Conservation (phyloP, 1,140 invertebrate genomes). For the Druon quercuslanigerum region DNA sequence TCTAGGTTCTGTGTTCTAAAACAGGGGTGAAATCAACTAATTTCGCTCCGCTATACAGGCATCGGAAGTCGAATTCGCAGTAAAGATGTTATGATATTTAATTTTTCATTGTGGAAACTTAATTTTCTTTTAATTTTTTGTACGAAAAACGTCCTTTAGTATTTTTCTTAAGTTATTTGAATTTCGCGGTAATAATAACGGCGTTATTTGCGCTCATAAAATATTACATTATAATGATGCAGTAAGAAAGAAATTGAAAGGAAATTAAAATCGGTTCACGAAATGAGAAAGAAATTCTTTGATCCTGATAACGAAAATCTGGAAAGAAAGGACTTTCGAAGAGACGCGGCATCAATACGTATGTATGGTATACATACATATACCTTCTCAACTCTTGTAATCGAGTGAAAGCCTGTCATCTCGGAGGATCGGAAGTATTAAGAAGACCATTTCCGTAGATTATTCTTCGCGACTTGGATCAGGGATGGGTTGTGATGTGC, state of each 20-base stretch:
- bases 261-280: neutral
- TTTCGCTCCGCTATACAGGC: too few species aligned
- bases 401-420: slow-evolving; percentile 33
- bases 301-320: slow-evolving; percentile 6
- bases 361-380: neutral
- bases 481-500: too few species aligned
- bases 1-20: too few species aligned
- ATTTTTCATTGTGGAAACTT: too few species aligned
- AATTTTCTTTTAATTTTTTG: too few species aligned
- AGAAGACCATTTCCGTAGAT: slow-evolving; percentile 53
- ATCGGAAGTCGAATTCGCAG: too few species aligned
- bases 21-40: too few species aligned
- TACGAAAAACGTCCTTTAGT: too few species aligned
- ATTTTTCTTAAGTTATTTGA: too few species aligned
- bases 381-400: slow-evolving; percentile 13
- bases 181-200: neutral
- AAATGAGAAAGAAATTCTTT: neutral
- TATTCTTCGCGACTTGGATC: slow-evolving; percentile 38
- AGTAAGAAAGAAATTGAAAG: neutral
- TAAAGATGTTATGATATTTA: too few species aligned
- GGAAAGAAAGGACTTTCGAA: neutral
- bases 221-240: neutral
- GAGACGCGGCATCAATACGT: neutral
- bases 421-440: slow-evolving; percentile 46
- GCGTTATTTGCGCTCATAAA: neutral